A percentile compares a stretch with the other conserved stretches of the same genome.
Evolutionary conservation across 2,797 vertebrate species (phyloP).

Genomic region (Pantherophis alleghaniensis): DNA sequence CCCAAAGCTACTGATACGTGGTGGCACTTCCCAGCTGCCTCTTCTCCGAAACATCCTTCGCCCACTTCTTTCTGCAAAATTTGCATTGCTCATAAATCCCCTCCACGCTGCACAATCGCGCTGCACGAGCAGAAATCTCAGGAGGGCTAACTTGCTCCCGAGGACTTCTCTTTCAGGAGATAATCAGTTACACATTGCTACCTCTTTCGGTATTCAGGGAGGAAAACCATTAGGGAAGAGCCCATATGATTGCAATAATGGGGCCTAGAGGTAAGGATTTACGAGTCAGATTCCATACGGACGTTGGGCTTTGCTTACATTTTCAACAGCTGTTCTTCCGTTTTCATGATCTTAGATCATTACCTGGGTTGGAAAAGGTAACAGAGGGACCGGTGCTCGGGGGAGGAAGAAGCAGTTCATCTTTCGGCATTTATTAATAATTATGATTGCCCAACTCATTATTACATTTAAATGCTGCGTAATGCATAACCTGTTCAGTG

Average conservation of each 20-base stretch:
- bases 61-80: neutral
- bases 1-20: neutral
- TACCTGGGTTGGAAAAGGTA: conserved; percentile 47
- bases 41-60: neutral
- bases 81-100: neutral
- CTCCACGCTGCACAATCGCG: neutral
- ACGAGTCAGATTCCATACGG: conserved; percentile 26
- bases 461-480: conserved; percentile 54
- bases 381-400: conserved; percentile 1
- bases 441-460: conserved; percentile 50
- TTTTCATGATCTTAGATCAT: conserved; percentile 39
- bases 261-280: conserved; percentile 38
- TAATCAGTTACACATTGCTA: conserved; percentile 22
- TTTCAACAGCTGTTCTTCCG: conserved; percentile 51
- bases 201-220: conserved; percentile 55
- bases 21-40: neutral
- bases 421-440: conserved; percentile 64
- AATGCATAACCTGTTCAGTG: conserved; percentile 62
- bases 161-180: neutral
- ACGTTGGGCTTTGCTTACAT: conserved; percentile 57
- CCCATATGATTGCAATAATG: conserved; percentile 22
- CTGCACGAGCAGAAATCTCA: neutral
- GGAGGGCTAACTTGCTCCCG: neutral
- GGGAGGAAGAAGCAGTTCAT: conserved; percentile 49
- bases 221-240: conserved; percentile 43